Evolutionary conservation across 2,888 invertebrate species (phyloP).

Genomic region (Tineola bisselliella): DNA sequence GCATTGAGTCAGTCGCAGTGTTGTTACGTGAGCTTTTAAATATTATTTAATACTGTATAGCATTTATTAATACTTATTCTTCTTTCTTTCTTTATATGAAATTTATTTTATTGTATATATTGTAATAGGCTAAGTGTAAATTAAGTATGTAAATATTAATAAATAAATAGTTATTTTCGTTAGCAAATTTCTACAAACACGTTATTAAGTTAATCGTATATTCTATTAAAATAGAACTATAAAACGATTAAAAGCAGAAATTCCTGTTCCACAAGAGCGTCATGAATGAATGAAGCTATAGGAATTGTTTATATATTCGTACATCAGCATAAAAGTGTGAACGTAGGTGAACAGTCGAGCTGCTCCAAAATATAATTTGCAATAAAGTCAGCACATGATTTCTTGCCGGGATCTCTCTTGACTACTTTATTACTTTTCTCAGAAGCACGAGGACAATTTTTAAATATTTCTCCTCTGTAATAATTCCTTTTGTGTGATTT

Average conservation of each 20-base stretch:
- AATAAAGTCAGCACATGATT: slow-evolving; percentile 42
- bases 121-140: no score
- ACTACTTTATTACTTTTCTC: slow-evolving; percentile 49
- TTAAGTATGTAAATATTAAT: no score
- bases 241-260: not conserved
- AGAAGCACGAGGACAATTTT: slow-evolving; percentile 32
- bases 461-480: slow-evolving; percentile 25
- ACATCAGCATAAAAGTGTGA: not conserved
- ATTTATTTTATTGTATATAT: no score
- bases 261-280: not conserved
- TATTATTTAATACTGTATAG: no score
- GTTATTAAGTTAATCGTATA: no score
- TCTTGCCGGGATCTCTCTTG: slow-evolving; percentile 34
- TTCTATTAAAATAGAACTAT: not conserved
- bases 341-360: not conserved
- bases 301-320: not conserved
- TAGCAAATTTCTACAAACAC: no score
- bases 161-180: no score
- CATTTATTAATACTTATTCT: no score
- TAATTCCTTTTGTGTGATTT: slow-evolving; percentile 23
- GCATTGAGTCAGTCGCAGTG: no score
- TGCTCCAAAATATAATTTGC: slow-evolving; percentile 36
- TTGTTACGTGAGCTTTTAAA: no score
- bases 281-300: not conserved
- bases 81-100: no score